A percentile compares a stretch with the other conserved stretches of the same genome.
Evolutionary conservation across 1,140 invertebrate genomes (phyloP).

Genomic region (Agrilus planipennis): DNA sequence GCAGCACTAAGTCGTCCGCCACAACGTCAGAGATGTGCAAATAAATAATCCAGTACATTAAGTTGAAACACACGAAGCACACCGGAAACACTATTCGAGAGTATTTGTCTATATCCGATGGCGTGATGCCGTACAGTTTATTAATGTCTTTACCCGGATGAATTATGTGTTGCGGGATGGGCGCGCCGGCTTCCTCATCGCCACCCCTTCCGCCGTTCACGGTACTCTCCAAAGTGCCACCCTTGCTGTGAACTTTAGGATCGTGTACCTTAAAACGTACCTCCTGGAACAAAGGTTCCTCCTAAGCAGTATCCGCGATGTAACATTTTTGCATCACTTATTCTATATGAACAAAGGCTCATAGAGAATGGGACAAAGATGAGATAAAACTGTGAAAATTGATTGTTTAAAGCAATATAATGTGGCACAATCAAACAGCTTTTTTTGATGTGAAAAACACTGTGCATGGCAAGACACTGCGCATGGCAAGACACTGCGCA

Average conservation of each 20-base stretch:
- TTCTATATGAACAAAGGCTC: no score
- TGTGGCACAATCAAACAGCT: no score
- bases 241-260: conserved; percentile 83
- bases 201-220: conserved; percentile 66
- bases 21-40: conserved; percentile 90
- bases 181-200: conserved; percentile 52
- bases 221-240: conserved; percentile 78
- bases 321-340: neutral
- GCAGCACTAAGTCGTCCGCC: conserved; percentile 78
- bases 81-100: conserved; percentile 91
- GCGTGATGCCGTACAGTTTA: conserved; percentile 80
- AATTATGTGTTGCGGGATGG: conserved; percentile 62
- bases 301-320: conserved; percentile 44
- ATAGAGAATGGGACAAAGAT: no score
- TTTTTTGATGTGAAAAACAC: no score
- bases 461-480: no score
- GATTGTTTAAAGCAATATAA: no score
- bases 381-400: no score
- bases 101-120: conserved; percentile 94
- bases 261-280: conserved; percentile 89
- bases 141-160: conserved; percentile 59
- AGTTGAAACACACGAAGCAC: conserved; percentile 93
- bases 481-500: no score
- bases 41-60: conserved; percentile 98
- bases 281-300: conserved; percentile 72